phyloP scores from a whole-genome alignment of 1,140 invertebrate genomes.

The Conopomorpha cramerella region DNA sequence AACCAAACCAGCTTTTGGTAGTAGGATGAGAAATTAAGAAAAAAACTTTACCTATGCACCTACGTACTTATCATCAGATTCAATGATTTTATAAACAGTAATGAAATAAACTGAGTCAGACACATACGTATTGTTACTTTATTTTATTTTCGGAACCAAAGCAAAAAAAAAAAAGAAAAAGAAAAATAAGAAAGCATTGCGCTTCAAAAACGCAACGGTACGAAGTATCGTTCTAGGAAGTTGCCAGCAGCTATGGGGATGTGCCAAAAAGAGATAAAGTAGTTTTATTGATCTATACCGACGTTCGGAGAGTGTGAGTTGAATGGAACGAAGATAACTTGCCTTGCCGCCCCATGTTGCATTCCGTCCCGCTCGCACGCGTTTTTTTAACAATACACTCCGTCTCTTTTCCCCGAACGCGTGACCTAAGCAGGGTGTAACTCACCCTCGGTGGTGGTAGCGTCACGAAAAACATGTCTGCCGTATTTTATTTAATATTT shows the following conservation, averaged over 20 bases:
- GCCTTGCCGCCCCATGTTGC: constrained; percentile 46
- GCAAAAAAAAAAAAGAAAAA: no score
- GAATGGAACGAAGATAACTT: constrained; percentile 61
- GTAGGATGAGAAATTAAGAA: no score
- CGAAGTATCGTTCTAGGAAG: constrained; percentile 47
- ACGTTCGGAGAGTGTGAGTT: constrained; percentile 57
- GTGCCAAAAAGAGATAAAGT: constrained; percentile 65
- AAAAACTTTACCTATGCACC: no score
- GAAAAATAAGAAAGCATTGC: no score
- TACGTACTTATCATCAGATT: no score
- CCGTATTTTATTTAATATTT: constrained; percentile 30
- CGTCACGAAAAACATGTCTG: constrained; percentile 51
- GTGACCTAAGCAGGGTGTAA: constrained; percentile 60
- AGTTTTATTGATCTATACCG: constrained; percentile 64
- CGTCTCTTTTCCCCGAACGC: constrained; percentile 37
- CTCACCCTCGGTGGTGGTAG: constrained; percentile 58
- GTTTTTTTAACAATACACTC: constrained; percentile 18
- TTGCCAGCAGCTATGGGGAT: constrained; percentile 53
- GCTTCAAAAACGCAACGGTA: no score
- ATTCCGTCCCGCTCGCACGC: constrained; percentile 10
- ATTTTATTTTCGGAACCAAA: no score
- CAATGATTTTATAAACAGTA: no score
- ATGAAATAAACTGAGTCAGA: no score
- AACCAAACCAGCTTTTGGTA: no score
- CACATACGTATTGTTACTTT: no score